Evolutionary conservation across 2,888 invertebrate genomes (phyloP), one percentile per base, ranked within the genome.

Genomic region (Nomada lathburiana): DNA sequence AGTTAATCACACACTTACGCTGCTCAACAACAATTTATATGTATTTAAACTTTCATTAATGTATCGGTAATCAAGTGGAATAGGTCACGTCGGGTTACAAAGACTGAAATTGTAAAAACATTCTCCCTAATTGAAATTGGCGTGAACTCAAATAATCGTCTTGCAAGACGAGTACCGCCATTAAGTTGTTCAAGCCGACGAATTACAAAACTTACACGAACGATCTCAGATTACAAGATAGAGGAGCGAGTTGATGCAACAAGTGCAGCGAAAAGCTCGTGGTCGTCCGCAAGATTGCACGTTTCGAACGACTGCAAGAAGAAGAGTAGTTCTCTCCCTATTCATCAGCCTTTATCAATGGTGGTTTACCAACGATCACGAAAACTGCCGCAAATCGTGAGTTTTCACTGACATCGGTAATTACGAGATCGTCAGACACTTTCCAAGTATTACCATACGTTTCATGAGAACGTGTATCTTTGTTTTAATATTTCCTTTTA

Each of bases 261-360:
- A 42, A 73, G 85, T 55, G 68, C 76, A 36, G 69, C 59, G 76
- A 44, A 63, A 72, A 76, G 67, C 80, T 86, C 80, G 92, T 82
- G 92, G 92, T 90, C 83, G 81, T 79, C 92, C 92, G 85, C 92
- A 91, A 91, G 86, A 92, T 92, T 90, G 86, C 87, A 90, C 85
- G 81, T 85, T 89, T 73, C 84, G 68, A 74, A 70, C 82, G 70
- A 26, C 82, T 79, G 50, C 78, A 77, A 83, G 84, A 80, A 77
- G 71, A 85, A 82, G 78, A 88, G 83, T 80, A 76, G 10, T 79
- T 80, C 60, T 75, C 83, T 86, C 78, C 76, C 85, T 75, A 76
- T 86, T 84, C 83, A 84, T 85, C 80, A 63, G n/a, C 23, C 80
- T 77, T 86, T 82, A 77, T 89, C 83, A 85, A 87, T 84, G 82